phyloP scores from a whole-genome alignment of 2,113 vertebrate species.

The Paradisaea rubra region DNA sequence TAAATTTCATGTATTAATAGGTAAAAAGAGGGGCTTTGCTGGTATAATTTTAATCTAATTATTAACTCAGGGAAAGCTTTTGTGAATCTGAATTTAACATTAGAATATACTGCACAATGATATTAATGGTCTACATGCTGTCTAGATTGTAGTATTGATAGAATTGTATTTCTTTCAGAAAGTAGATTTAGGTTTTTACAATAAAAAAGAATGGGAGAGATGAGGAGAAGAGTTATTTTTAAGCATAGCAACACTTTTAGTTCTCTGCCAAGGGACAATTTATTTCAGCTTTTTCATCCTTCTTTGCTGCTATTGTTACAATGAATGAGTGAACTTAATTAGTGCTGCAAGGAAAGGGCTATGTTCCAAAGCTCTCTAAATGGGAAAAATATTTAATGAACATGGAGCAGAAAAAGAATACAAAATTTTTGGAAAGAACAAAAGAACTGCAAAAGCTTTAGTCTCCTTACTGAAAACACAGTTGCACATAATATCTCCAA shows the following conservation, averaged over 20 bases:
- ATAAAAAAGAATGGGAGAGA: neutral
- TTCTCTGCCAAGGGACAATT: neutral
- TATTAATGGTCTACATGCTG: conserved; percentile 13
- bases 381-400: conserved; percentile 24
- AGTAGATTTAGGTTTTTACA: conserved; percentile 24
- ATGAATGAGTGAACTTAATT: conserved; percentile 59
- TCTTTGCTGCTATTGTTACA: conserved; percentile 46
- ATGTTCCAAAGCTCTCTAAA: conserved; percentile 6
- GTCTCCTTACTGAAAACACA: neutral
- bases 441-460: neutral
- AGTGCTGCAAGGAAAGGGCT: conserved; percentile 17
- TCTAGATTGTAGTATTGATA: conserved; percentile 37
- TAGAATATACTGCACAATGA: neutral
- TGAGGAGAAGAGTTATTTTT: conserved; percentile 11
- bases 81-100: conserved; percentile 34
- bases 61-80: conserved; percentile 53
- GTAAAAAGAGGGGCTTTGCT: conserved; percentile 46
- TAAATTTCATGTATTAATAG: conserved; percentile 45
- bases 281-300: conserved; percentile 37
- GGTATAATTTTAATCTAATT: conserved; percentile 60
- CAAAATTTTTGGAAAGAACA: conserved; percentile 11
- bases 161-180: conserved; percentile 43
- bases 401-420: neutral
- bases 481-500: neutral
- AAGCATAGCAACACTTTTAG: neutral